Evolutionary conservation across 1,140 invertebrate genomes (phyloP).

Genomic region (Scylla paramamosain): DNA sequence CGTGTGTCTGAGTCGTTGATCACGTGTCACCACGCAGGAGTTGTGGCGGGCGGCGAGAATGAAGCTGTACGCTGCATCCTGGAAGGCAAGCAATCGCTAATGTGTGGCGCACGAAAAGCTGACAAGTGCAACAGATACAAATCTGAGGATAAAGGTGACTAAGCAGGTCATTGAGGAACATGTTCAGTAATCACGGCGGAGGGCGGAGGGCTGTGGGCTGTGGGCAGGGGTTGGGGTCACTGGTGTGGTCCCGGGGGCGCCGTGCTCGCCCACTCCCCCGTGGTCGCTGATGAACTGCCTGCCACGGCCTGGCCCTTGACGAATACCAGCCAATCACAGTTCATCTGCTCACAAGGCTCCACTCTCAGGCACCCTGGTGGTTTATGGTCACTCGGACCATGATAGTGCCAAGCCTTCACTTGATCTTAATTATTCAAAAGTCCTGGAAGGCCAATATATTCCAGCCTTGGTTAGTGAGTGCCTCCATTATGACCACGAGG

Average conservation of each 20-base stretch:
- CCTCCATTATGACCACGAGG: background rate
- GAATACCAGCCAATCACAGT: constrained; percentile 61
- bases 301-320: constrained; percentile 52
- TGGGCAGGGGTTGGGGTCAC: background rate
- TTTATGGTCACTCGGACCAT: background rate
- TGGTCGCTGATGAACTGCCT: constrained; percentile 63
- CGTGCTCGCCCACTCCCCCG: constrained; percentile 17
- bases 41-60: background rate
- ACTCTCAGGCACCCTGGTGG: constrained; percentile 16
- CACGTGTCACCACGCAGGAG: background rate
- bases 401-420: background rate
- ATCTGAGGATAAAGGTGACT: constrained; percentile 13
- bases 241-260: background rate
- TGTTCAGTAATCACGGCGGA: constrained; percentile 42
- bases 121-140: constrained; percentile 4
- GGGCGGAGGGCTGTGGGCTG: background rate
- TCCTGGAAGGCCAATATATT: background rate
- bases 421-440: constrained; percentile 31
- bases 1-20: background rate
- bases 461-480: background rate
- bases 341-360: constrained; percentile 44
- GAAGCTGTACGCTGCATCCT: background rate
- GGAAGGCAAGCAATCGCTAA: constrained; percentile 6
- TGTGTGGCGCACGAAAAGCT: background rate
- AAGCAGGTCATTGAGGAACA: constrained; percentile 26